A percentile compares a stretch with the other conserved stretches of the same genome.
Evolutionary conservation across 2,797 vertebrate species (phyloP).

Genomic region (Acipenser ruthenus): DNA sequence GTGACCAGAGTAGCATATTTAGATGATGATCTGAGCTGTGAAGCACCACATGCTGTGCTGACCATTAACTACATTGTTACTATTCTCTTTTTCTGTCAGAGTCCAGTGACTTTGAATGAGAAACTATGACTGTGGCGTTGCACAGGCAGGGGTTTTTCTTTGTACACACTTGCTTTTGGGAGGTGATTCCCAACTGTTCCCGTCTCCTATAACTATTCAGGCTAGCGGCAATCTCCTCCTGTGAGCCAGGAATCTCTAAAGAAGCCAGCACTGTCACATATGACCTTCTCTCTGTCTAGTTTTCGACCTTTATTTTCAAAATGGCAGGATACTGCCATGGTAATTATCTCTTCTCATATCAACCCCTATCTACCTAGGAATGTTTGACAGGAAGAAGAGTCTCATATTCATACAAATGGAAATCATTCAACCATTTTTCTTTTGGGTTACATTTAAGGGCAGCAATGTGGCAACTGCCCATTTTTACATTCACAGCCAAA

Average conservation of each 20-base stretch:
- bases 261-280: slow-evolving; percentile 26
- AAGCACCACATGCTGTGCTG: slow-evolving; percentile 29
- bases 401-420: slow-evolving; percentile 22
- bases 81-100: slow-evolving; percentile 34
- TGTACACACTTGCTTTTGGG: slow-evolving; percentile 20
- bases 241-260: slow-evolving; percentile 41
- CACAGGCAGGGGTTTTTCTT: slow-evolving; percentile 29
- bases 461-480: slow-evolving; percentile 30
- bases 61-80: slow-evolving; percentile 42
- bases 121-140: slow-evolving; percentile 32
- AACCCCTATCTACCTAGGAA: background rate
- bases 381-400: slow-evolving; percentile 21
- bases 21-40: slow-evolving; percentile 1
- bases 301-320: slow-evolving; percentile 46
- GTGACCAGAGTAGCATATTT: background rate
- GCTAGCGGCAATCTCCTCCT: slow-evolving; percentile 35
- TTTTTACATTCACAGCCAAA: slow-evolving; percentile 34
- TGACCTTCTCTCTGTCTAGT: slow-evolving; percentile 38
- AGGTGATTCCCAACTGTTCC: slow-evolving; percentile 12
- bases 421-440: background rate
- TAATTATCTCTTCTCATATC: slow-evolving; percentile 31
- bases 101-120: slow-evolving; percentile 40
- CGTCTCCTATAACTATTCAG: slow-evolving; percentile 35
- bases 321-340: slow-evolving; percentile 42
- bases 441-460: slow-evolving; percentile 32